Evolutionary conservation across 2,113 vertebrate species (phyloP).

Genomic region (Corythoichthys haematopterus): DNA sequence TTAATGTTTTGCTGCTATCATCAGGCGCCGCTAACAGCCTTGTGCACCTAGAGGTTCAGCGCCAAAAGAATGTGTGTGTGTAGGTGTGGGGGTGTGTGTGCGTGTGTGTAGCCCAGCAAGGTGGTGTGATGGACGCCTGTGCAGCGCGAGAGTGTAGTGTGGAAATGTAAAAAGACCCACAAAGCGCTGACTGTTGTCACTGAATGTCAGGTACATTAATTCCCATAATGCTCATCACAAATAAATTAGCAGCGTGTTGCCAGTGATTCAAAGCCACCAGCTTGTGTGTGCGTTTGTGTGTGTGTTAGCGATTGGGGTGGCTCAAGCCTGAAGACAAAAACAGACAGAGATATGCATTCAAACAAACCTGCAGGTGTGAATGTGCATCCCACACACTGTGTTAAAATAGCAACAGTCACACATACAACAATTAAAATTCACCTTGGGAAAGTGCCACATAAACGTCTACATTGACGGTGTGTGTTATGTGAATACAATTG

Average conservation of each 20-base stretch:
- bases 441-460: not conserved
- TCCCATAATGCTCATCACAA: constrained; percentile 91
- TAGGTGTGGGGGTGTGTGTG: constrained; percentile 19
- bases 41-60: constrained; percentile 99
- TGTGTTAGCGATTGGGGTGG: constrained; percentile 32
- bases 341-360: constrained; percentile 71
- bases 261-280: constrained; percentile 91
- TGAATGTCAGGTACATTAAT: constrained; percentile 95
- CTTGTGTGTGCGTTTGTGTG: constrained; percentile 71
- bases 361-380: constrained; percentile 30
- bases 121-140: constrained; percentile 74
- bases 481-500: too few species aligned
- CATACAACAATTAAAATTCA: not conserved
- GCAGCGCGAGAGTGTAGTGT: constrained; percentile 78
- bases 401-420: not conserved
- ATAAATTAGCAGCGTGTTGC: constrained; percentile 89
- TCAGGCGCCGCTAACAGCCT: constrained; percentile 99
- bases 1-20: constrained; percentile 99
- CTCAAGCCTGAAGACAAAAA: constrained; percentile 79
- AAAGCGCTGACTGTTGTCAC: constrained; percentile 87
- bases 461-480: not conserved
- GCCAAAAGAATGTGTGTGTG: constrained; percentile 64
- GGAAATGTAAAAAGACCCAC: constrained; percentile 82
- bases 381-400: not conserved
- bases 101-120: constrained; percentile 33